phyloP scores from a whole-genome alignment of 2,797 vertebrate species.

The Karalla daura region DNA sequence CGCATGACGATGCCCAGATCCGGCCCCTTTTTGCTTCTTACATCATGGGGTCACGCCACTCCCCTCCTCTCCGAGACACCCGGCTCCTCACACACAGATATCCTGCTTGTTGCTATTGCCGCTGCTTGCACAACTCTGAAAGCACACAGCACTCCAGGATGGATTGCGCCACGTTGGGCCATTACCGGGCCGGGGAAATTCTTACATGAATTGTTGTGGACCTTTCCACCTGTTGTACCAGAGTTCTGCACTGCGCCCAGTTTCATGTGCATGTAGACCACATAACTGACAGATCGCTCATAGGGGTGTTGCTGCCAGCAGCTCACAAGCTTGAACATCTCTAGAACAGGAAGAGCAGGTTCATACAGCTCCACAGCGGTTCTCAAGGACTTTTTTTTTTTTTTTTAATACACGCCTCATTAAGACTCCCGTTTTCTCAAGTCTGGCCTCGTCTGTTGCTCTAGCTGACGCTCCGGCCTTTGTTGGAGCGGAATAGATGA shows the following conservation, averaged over 20 bases:
- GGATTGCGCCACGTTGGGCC: neutral
- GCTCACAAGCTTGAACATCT: slow-evolving; percentile 22
- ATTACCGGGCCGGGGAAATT: too few relatives aligned
- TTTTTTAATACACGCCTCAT: neutral
- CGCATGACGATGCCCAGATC: slow-evolving; percentile 61
- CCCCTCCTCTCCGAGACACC: slow-evolving; percentile 29
- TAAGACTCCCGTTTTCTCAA: slow-evolving; percentile 24
- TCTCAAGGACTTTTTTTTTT: slow-evolving; percentile 7
- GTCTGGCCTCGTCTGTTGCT: slow-evolving; percentile 60
- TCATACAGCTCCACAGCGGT: neutral
- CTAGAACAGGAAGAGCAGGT: slow-evolving; percentile 61
- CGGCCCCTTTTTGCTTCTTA: slow-evolving; percentile 64
- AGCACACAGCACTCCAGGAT: neutral
- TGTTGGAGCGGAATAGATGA: slow-evolving; percentile 44
- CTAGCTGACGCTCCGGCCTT: slow-evolving; percentile 47
- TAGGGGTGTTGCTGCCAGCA: slow-evolving; percentile 50
- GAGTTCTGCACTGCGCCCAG: neutral
- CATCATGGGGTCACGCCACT: slow-evolving; percentile 72
- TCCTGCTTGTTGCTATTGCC: too few relatives aligned
- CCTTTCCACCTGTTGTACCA: neutral
- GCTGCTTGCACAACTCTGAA: slow-evolving; percentile 55
- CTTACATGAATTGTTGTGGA: slow-evolving; percentile 5
- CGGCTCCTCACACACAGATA: slow-evolving; percentile 20
- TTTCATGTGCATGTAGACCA: neutral
- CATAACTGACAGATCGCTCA: slow-evolving; percentile 52